phyloP scores from a whole-genome alignment of 2,797 vertebrate genomes.

The Apogon talboti region DNA sequence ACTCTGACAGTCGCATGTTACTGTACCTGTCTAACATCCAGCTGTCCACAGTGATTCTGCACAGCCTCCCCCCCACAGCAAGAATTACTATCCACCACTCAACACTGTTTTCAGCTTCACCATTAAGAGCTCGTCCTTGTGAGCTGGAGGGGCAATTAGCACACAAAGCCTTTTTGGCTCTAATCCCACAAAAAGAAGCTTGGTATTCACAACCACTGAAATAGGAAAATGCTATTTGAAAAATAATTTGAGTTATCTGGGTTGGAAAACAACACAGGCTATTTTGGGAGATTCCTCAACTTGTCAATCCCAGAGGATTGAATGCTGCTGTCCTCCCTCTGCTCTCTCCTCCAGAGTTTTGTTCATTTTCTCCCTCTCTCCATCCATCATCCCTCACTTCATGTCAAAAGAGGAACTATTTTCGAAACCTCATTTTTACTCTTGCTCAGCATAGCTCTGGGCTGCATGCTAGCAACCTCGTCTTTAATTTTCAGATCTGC shows the following conservation, averaged over 20 bases:
- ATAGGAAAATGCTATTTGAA: conserved; percentile 50
- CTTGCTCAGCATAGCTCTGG: conserved; percentile 49
- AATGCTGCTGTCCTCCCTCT: conserved; percentile 45
- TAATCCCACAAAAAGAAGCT: conserved; percentile 38
- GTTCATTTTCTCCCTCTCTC: conserved; percentile 40
- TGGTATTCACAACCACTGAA: conserved; percentile 36
- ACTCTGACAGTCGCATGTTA: conserved; percentile 3
- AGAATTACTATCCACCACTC: conserved; percentile 37
- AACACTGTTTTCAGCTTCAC: conserved; percentile 38
- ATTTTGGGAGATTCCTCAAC: conserved; percentile 59
- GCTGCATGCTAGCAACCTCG: conserved; percentile 15
- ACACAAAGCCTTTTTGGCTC: conserved; percentile 51
- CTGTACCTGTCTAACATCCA: conserved; percentile 11
- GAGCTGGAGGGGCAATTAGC: conserved; percentile 63
- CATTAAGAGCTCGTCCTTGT: conserved; percentile 49
- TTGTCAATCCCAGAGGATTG: conserved; percentile 56
- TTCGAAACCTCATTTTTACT: conserved; percentile 68
- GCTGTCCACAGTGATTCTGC: not conserved
- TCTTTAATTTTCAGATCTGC: conserved; percentile 41
- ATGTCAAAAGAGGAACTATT: conserved; percentile 63
- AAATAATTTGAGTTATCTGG: conserved; percentile 58
- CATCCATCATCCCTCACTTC: conserved; percentile 50
- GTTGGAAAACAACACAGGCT: conserved; percentile 58
- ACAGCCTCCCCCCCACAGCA: conserved; percentile 13
- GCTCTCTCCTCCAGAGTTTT: conserved; percentile 31